phyloP scores from a whole-genome alignment of 2,888 invertebrate species.

The Tridacna crocea region DNA sequence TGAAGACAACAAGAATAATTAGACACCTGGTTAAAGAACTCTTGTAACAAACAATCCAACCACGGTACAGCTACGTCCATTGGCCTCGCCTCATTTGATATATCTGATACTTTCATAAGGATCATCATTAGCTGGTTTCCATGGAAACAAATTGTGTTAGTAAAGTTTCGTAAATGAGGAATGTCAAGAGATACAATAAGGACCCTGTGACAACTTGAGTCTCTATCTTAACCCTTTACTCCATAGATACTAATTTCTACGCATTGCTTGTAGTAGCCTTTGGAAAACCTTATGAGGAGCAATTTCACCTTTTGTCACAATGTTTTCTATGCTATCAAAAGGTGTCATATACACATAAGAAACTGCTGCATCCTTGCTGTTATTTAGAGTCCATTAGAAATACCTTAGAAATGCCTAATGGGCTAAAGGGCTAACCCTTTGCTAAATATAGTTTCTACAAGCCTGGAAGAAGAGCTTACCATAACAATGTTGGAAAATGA shows the following conservation, averaged over 20 bases:
- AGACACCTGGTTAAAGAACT: constrained; percentile 83
- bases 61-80: constrained; percentile 93
- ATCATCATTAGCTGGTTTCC: constrained; percentile 84
- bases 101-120: constrained; percentile 93
- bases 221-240: background rate
- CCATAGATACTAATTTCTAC: too few relatives aligned
- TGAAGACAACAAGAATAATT: constrained; percentile 1
- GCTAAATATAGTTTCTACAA: background rate
- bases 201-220: background rate
- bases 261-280: too few relatives aligned
- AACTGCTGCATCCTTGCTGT: too few relatives aligned
- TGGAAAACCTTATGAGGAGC: too few relatives aligned
- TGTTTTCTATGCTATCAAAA: too few relatives aligned
- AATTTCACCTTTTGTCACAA: too few relatives aligned
- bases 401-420: too few relatives aligned
- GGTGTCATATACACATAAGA: too few relatives aligned
- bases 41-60: constrained; percentile 90
- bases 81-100: constrained; percentile 93
- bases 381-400: too few relatives aligned
- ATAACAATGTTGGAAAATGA: background rate
- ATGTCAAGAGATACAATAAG: background rate
- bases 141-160: constrained; percentile 29
- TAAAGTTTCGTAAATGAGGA: background rate
- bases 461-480: background rate
- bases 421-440: background rate